phyloP scores from a whole-genome alignment of 2,113 vertebrate genomes.

The Glaucidium brasilianum region DNA sequence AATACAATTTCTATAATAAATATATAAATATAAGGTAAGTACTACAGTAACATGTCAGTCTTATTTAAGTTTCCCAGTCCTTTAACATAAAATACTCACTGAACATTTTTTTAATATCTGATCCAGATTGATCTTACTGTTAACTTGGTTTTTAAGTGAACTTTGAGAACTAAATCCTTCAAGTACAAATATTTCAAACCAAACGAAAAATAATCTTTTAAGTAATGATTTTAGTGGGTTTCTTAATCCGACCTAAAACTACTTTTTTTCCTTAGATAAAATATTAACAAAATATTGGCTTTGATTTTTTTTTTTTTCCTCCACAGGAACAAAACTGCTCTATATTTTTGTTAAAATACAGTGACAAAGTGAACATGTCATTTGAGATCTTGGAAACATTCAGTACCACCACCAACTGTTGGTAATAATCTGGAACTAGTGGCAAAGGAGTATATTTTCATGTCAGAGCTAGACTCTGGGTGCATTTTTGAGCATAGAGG shows the following conservation, averaged over 20 bases:
- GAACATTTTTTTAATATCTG: not conserved
- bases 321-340: not conserved
- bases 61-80: not conserved
- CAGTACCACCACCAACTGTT: not conserved
- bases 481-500: not conserved
- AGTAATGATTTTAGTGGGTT: not conserved
- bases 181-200: not conserved
- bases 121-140: not conserved
- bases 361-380: not conserved
- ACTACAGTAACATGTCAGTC: not conserved
- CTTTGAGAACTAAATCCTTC: not conserved
- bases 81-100: not conserved
- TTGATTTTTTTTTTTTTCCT: not conserved
- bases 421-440: not conserved
- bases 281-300: not conserved
- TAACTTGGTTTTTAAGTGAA: not conserved
- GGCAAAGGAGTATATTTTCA: not conserved
- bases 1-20: not conserved
- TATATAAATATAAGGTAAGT: not conserved
- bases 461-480: not conserved
- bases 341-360: not conserved
- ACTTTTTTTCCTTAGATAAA: not conserved
- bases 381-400: not conserved
- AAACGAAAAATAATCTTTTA: not conserved
- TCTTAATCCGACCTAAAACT: not conserved